Evolutionary conservation across 2,888 invertebrate species (phyloP).

Genomic region (Atethmia centrago): DNA sequence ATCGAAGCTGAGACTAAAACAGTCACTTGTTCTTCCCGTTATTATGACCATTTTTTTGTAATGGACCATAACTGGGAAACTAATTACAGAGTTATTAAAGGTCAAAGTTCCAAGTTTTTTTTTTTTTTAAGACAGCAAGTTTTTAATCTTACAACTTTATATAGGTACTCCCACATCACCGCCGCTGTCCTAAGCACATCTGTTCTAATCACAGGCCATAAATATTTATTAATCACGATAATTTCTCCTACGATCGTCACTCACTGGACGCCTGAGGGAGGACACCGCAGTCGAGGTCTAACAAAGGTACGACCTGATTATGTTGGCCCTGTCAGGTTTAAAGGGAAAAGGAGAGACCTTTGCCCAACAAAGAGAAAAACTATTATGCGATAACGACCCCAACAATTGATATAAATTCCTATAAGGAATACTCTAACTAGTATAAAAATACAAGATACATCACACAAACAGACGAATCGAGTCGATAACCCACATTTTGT

Average conservation of each 20-base stretch:
- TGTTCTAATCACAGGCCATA: no score
- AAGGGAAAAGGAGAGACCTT: neutral
- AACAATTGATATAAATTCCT: neutral
- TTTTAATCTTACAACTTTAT: no score
- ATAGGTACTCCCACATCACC: no score
- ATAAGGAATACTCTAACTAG: neutral
- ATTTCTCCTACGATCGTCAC: neutral
- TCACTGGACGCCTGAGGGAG: neutral
- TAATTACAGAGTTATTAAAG: no score
- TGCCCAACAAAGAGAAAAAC: neutral
- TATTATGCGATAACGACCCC: neutral
- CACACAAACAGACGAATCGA: conserved; percentile 21
- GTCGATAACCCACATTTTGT: conserved; percentile 55
- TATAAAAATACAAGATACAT: conserved; percentile 1
- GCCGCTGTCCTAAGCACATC: no score
- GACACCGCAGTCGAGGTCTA: neutral
- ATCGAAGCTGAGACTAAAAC: no score
- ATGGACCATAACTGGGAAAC: no score
- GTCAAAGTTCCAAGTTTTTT: no score
- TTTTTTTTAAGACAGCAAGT: no score
- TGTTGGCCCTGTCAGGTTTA: neutral
- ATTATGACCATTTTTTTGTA: no score
- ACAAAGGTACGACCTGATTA: neutral
- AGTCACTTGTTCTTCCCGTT: no score
- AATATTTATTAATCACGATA: no score